phyloP scores from a whole-genome alignment of 1,140 invertebrate genomes.

The Oryctes rhinoceros region DNA sequence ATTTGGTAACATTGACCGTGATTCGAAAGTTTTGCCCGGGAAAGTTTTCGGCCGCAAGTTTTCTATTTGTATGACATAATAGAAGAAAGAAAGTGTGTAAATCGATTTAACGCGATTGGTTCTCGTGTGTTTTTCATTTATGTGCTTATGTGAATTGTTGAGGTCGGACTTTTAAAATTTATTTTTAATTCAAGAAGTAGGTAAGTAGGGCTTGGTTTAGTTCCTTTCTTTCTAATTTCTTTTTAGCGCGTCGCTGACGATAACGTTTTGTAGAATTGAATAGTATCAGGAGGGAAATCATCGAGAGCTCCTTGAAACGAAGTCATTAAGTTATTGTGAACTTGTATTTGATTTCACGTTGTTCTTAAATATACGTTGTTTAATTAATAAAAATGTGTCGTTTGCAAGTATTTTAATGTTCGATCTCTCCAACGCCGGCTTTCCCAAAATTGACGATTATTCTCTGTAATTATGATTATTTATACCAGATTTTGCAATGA shows the following conservation, averaged over 20 bases:
- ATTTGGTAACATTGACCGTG: slow-evolving; percentile 18
- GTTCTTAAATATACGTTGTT: background rate
- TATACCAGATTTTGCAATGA: background rate
- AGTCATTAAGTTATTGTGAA: no score
- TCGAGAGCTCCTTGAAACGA: no score
- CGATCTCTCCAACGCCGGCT: background rate
- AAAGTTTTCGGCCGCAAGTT: background rate
- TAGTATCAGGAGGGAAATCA: background rate
- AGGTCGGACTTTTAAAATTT: background rate
- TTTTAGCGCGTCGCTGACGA: background rate
- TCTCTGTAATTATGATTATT: background rate
- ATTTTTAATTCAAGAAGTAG: slow-evolving; percentile 26
- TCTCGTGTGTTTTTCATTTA: background rate
- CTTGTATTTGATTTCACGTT: background rate
- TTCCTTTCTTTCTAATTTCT: background rate
- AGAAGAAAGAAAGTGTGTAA: slow-evolving; percentile 12
- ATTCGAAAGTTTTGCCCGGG: slow-evolving; percentile 25
- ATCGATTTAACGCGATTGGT: background rate
- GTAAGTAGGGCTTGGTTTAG: slow-evolving; percentile 9
- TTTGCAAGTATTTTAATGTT: background rate
- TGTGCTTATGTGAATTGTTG: background rate
- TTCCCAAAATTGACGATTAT: no score
- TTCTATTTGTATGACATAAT: background rate
- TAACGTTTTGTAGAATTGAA: background rate
- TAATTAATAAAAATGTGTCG: background rate